Conservation (phyloP, 2,113 vertebrate genomes). For the Hippopotamus amphibius region DNA sequence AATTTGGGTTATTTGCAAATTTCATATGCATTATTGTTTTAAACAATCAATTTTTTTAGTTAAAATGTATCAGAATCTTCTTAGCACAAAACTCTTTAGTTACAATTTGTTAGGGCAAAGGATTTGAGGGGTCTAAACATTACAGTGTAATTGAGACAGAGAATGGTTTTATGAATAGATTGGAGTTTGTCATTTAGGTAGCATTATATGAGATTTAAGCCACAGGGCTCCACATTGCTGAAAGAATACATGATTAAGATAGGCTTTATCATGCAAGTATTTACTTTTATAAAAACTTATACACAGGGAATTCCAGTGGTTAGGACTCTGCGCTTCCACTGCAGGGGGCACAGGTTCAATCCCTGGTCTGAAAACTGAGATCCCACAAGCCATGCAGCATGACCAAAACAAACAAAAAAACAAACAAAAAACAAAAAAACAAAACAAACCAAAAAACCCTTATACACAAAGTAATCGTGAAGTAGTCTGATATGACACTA, state of each 20-base stretch:
- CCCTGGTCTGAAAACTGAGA: no score
- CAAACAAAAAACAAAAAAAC: no score
- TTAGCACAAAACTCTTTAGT: neutral
- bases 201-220: slow-evolving; percentile 35
- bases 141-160: neutral
- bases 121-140: neutral
- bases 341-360: no score
- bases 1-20: slow-evolving; percentile 7
- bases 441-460: no score
- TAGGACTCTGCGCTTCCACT: no score
- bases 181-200: slow-evolving; percentile 10
- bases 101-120: neutral
- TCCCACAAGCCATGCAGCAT: no score
- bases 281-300: slow-evolving; percentile 32
- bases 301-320: no score
- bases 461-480: slow-evolving; percentile 21
- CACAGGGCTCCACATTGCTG: neutral
- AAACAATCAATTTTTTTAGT: neutral
- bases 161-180: slow-evolving; percentile 27
- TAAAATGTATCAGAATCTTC: slow-evolving; percentile 11
- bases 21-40: neutral
- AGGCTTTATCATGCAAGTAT: slow-evolving; percentile 2
- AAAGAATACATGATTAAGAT: slow-evolving; percentile 41
- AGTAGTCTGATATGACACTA: neutral
- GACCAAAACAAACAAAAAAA: no score